Conservation (phyloP, 1,140 invertebrate species). For the Pachypsylla venusta region DNA sequence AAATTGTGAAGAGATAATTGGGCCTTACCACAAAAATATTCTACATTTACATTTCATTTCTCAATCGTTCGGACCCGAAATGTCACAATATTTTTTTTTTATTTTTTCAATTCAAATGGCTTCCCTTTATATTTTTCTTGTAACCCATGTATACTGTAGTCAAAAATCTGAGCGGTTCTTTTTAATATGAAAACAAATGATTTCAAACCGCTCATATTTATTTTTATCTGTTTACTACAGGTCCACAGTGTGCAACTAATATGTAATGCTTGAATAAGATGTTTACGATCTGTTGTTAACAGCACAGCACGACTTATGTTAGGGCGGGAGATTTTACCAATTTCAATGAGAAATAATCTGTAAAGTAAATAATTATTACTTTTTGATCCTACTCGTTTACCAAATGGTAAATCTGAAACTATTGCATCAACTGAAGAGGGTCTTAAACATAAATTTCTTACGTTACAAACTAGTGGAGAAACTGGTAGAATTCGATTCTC, state of each 20-base stretch:
- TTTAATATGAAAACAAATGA: conserved; percentile 30
- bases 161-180: conserved; percentile 20
- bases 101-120: neutral
- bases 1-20: too few species aligned
- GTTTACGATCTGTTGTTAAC: conserved; percentile 38
- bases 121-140: neutral
- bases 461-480: conserved; percentile 36
- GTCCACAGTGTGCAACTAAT: conserved; percentile 20
- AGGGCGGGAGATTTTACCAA: conserved; percentile 33
- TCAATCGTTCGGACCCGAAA: too few species aligned
- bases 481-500: conserved; percentile 26
- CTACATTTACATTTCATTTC: too few species aligned
- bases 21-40: too few species aligned
- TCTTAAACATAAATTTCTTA: conserved; percentile 34
- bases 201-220: conserved; percentile 32
- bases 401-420: conserved; percentile 45
- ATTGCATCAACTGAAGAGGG: conserved; percentile 39
- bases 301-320: conserved; percentile 35
- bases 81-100: neutral
- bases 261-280: conserved; percentile 26
- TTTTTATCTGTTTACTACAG: conserved; percentile 27
- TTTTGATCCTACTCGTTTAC: conserved; percentile 37
- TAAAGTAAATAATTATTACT: conserved; percentile 37
- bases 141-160: neutral
- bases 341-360: conserved; percentile 33